Conservation (phyloP, 2,888 invertebrate genomes). For the Ferdinandea cuprea region DNA sequence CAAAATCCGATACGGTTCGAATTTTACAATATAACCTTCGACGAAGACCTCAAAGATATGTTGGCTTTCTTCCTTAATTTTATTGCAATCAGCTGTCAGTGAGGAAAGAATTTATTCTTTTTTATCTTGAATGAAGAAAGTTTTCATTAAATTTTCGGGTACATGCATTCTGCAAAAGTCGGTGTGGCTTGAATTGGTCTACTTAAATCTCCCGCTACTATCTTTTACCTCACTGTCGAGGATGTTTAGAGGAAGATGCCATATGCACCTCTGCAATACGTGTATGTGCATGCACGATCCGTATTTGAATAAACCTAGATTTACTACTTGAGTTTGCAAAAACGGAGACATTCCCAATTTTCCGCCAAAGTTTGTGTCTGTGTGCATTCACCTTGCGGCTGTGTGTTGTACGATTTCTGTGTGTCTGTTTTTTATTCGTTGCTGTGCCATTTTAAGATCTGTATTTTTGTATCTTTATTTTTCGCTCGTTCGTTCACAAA, state of each 20-base stretch:
- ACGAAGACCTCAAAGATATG: conserved; percentile 7
- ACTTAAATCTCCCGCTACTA: neutral
- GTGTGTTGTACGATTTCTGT: conserved; percentile 45
- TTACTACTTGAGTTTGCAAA: conserved; percentile 9
- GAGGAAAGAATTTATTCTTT: no score
- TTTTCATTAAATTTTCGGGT: conserved; percentile 61
- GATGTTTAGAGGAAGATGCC: conserved; percentile 42
- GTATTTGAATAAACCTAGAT: conserved; percentile 65
- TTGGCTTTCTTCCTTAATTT: conserved; percentile 4
- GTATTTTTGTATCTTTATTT: conserved; percentile 39
- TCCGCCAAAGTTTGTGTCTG: neutral
- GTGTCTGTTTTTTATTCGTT: conserved; percentile 33
- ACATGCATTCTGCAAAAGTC: conserved; percentile 43
- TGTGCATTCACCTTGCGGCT: conserved; percentile 59
- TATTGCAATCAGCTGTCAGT: conserved; percentile 61
- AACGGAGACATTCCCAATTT: conserved; percentile 44
- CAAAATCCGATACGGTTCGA: conserved; percentile 59
- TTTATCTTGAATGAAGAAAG: conserved; percentile 30
- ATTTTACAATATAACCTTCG: conserved; percentile 19
- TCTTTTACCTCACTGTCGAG: conserved; percentile 56
- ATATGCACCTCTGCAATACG: conserved; percentile 58
- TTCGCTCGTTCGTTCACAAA: conserved; percentile 50
- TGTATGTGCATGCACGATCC: conserved; percentile 31
- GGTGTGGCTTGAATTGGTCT: neutral
- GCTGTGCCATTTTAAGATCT: conserved; percentile 34